phyloP scores from a whole-genome alignment of 37 sponge, comb jelly and placozoan genomes.

The Chondrosia reniformis region DNA sequence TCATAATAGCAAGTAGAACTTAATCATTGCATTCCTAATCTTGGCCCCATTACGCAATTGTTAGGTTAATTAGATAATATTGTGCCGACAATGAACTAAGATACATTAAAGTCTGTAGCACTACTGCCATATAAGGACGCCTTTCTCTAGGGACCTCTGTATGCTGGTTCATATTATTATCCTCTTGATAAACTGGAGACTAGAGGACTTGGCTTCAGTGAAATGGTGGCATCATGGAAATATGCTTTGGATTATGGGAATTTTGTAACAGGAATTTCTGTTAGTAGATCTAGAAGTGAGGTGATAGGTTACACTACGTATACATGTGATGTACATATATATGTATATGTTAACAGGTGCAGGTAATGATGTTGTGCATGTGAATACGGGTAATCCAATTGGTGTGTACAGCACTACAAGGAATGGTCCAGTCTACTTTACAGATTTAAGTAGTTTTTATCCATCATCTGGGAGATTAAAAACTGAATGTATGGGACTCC shows the following conservation, averaged over 20 bases:
- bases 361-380: constrained; percentile 28
- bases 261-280: constrained; percentile 12
- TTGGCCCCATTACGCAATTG: no score
- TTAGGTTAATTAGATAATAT: no score
- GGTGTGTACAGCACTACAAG: constrained; percentile 37
- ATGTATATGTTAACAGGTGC: neutral
- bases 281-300: neutral
- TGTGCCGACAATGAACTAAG: no score
- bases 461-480: constrained; percentile 6
- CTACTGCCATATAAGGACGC: no score
- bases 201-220: constrained; percentile 46
- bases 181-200: constrained; percentile 37
- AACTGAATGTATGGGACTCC: no score
- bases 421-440: constrained; percentile 3
- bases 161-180: neutral
- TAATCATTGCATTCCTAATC: no score
- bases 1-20: no score
- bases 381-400: constrained; percentile 27
- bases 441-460: constrained; percentile 27
- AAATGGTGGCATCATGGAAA: constrained; percentile 36
- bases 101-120: no score
- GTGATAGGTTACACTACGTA: neutral
- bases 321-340: neutral
- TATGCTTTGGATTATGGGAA: constrained; percentile 48
- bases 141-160: constrained; percentile 42